Percentiles rank a stretch among this genome's conserved stretches.
These are phyloP conservation scores for Leptopilina drosophilae DNA, from an alignment of 2,888 invertebrate genomes.

Conservation along the genomic window DNA sequence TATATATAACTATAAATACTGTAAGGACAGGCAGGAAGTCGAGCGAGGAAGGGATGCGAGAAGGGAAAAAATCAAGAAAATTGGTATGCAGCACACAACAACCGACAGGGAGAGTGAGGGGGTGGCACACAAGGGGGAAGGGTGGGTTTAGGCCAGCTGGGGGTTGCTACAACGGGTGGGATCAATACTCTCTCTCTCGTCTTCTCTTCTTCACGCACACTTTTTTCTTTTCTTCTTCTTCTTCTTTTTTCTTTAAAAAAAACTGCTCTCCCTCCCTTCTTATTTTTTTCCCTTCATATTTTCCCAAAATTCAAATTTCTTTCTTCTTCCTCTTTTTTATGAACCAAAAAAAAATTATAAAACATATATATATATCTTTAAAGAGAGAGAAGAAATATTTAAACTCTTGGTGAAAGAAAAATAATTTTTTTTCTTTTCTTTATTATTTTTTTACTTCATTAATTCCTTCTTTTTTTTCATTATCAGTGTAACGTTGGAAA, in stretches of 20 bases:
- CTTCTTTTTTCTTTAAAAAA: constrained; percentile 36
- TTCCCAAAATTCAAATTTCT: too few species aligned
- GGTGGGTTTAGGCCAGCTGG: constrained; percentile 76
- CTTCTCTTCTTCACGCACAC: constrained; percentile 55
- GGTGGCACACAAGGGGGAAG: constrained; percentile 76
- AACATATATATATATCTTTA: too few species aligned
- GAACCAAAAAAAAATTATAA: too few species aligned
- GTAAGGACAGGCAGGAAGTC: constrained; percentile 60
- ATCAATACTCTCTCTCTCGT: constrained; percentile 76
- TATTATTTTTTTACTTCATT: too few species aligned
- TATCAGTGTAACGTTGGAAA: neutral
- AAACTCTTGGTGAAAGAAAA: too few species aligned
- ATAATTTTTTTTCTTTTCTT: too few species aligned
- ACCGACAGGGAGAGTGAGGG: constrained; percentile 75
- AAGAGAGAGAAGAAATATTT: too few species aligned
- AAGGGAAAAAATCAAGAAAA: constrained; percentile 80
- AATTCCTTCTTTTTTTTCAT: neutral
- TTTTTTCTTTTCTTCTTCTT: constrained; percentile 51
- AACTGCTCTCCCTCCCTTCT: constrained; percentile 43
- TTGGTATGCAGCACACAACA: constrained; percentile 82
- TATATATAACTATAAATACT: constrained; percentile 52
- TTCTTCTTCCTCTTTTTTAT: too few species aligned
- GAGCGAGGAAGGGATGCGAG: constrained; percentile 64
- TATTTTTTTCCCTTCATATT: constrained; percentile 30
- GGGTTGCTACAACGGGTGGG: constrained; percentile 74